These are phyloP conservation scores for Brenthis ino DNA, from an alignment of 2,888 invertebrate genomes.

Conservation along the genomic window DNA sequence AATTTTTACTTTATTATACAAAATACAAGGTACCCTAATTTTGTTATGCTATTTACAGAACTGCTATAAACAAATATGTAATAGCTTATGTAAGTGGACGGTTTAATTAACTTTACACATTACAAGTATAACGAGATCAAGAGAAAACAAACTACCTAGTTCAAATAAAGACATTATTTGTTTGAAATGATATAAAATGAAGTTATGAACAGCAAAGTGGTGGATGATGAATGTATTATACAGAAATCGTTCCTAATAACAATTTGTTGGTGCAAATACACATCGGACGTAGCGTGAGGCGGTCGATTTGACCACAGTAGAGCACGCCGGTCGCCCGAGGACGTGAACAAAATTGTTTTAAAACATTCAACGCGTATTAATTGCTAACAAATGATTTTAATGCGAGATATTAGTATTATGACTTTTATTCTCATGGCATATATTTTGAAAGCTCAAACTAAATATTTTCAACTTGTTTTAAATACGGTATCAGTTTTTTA, in stretches of 20 bases:
- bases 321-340: slow-evolving; percentile 54
- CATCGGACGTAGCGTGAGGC: slow-evolving; percentile 58
- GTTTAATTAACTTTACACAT: too few relatives aligned
- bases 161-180: not conserved
- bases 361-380: slow-evolving; percentile 65
- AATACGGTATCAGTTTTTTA: not conserved
- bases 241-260: slow-evolving; percentile 17
- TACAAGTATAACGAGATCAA: too few relatives aligned
- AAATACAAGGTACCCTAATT: too few relatives aligned
- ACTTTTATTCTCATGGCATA: not conserved
- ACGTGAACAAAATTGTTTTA: slow-evolving; percentile 51
- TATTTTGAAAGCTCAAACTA: not conserved
- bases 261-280: slow-evolving; percentile 16
- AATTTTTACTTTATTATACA: too few relatives aligned
- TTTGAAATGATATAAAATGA: not conserved
- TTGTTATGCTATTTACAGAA: too few relatives aligned
- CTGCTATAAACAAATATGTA: too few relatives aligned
- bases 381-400: slow-evolving; percentile 69
- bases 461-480: not conserved
- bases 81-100: too few relatives aligned
- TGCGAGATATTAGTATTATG: slow-evolving; percentile 51
- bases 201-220: slow-evolving; percentile 2
- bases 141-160: not conserved
- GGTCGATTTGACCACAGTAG: slow-evolving; percentile 56
- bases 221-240: slow-evolving; percentile 13